Percentiles rank a stretch among this genome's conserved stretches.
Conservation (phyloP, 2,888 invertebrate species). For the Sicus ferrugineus region DNA sequence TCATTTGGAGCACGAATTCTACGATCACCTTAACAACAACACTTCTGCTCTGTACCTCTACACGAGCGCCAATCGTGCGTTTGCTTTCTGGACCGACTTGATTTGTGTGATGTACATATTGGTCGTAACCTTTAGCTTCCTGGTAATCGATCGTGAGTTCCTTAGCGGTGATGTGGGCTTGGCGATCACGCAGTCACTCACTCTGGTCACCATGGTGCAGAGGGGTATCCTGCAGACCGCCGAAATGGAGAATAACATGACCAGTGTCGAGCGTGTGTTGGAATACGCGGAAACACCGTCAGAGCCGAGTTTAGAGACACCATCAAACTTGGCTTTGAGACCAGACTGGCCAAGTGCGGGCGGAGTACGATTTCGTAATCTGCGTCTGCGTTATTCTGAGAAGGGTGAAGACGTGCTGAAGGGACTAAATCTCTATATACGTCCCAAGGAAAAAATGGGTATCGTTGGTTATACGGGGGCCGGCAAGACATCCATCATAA, state of each 20-base stretch:
- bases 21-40: slow-evolving; percentile 71
- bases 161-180: slow-evolving; percentile 73
- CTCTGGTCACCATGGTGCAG: slow-evolving; percentile 76
- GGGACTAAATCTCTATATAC: slow-evolving; percentile 72
- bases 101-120: slow-evolving; percentile 87
- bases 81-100: slow-evolving; percentile 91
- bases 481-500: slow-evolving; percentile 83
- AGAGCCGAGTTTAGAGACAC: slow-evolving; percentile 68
- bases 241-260: slow-evolving; percentile 83
- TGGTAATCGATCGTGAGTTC: slow-evolving; percentile 68
- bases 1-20: slow-evolving; percentile 71
- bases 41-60: slow-evolving; percentile 80
- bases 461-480: slow-evolving; percentile 90
- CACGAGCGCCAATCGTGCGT: slow-evolving; percentile 87
- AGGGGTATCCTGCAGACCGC: slow-evolving; percentile 90
- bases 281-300: slow-evolving; percentile 78
- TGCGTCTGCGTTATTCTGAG: slow-evolving; percentile 74
- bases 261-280: slow-evolving; percentile 82
- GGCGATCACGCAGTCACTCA: slow-evolving; percentile 77
- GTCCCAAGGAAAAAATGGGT: slow-evolving; percentile 71
- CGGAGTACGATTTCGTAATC: slow-evolving; percentile 71
- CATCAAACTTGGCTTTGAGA: slow-evolving; percentile 57
- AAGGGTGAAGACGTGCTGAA: slow-evolving; percentile 77
- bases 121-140: slow-evolving; percentile 84
- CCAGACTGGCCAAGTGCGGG: slow-evolving; percentile 77